phyloP scores from a whole-genome alignment of 1,140 invertebrate species.

The Zophobas morio region DNA sequence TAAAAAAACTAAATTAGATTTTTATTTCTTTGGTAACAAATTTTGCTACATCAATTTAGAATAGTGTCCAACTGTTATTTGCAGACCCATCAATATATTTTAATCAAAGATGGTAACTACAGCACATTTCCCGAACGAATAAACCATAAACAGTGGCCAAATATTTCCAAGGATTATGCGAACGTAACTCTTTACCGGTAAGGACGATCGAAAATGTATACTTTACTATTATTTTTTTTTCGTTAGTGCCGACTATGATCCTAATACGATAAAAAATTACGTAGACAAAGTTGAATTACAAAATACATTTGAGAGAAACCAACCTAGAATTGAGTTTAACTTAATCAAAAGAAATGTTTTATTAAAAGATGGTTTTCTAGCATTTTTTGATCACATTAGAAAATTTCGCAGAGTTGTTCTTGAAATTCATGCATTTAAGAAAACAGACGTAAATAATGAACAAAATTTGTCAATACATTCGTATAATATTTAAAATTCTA shows the following conservation, averaged over 20 bases:
- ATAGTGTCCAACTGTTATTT: no score
- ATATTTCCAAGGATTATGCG: constrained; percentile 32
- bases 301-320: constrained; percentile 43
- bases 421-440: constrained; percentile 56
- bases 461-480: background rate
- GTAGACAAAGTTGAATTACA: constrained; percentile 50
- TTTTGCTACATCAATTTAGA: no score
- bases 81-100: background rate
- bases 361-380: constrained; percentile 43
- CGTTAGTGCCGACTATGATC: background rate
- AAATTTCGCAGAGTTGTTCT: constrained; percentile 55
- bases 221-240: constrained; percentile 32
- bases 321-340: constrained; percentile 56
- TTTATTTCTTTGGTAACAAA: no score
- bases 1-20: no score
- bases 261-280: constrained; percentile 29
- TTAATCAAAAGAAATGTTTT: constrained; percentile 58
- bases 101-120: background rate
- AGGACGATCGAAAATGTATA: constrained; percentile 16
- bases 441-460: constrained; percentile 22
- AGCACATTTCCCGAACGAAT: no score
- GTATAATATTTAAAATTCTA: constrained; percentile 12
- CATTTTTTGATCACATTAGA: constrained; percentile 53
- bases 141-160: no score
- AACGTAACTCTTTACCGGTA: constrained; percentile 54